Evolutionary conservation across 2,888 invertebrate species (phyloP), one percentile per base, ranked within the genome.

Genomic region (Hypercompe scribonia): DNA sequence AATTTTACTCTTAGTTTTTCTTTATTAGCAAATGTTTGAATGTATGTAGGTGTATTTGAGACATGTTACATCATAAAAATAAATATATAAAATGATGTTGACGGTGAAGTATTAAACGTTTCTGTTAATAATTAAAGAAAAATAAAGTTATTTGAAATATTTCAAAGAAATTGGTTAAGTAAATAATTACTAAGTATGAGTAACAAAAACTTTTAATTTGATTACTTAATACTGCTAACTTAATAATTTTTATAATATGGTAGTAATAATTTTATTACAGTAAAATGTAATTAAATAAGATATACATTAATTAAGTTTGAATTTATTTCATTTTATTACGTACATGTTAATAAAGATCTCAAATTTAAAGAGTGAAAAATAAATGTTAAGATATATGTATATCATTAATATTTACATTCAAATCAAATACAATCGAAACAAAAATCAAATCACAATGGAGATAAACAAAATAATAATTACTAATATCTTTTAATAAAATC

Each of bases 401-500:
- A n/a, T n/a, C n/a, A n/a, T n/a, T n/a, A n/a, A n/a, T n/a, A n/a
- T n/a, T n/a, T 11, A 36, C 36, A 36, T 36, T 36, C 11, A 1
- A 39, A 39, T 39, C 36, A 39, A 39, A 39, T n/a, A n/a, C n/a
- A 36, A 36, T 18, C 13, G 3, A 15, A 42, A 13, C 13, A 3
- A 15, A 42, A 42, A 42, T 42, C 42, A 3, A 42, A 42, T 42
- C 11, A 15, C 42, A 42, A 3, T 42, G 5, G 5, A 36, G 8
- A 36, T 8, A 36, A 36, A 86, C 85, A 82, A 85, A 76, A 79
- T 72, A n/a, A n/a, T n/a, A n/a, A n/a, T n/a, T n/a, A n/a, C n/a
- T n/a, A n/a, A n/a, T n/a, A n/a, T n/a, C n/a, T n/a, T 70, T 75
- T 74, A 82, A 81, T 83, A 78, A 64, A 77, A 84, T 82, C 77